Evolutionary conservation across 2,888 invertebrate genomes (phyloP), one percentile per base, ranked within the genome.

Genomic region (Tetanocera ferruginea): DNA sequence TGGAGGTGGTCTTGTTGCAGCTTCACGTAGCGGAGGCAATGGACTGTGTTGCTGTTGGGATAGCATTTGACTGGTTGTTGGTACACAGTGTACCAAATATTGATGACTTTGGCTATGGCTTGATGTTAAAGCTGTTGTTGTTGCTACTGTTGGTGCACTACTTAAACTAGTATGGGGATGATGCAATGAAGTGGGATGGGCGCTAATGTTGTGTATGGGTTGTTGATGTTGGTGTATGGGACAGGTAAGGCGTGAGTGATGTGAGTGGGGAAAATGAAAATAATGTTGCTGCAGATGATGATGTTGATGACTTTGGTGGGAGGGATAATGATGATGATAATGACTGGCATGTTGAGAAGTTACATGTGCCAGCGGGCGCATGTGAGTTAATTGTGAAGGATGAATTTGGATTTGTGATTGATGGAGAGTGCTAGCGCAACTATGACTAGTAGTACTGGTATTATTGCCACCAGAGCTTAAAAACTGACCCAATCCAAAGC

Each of bases 401-500:
- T 78, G 71, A 78, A 76, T 8, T 49, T n/a, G 69, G 19, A 51
- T 25, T 23, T n/a, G 19, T 69, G 43, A 19, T 64, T 64, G 64
- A 55, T 55, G n/a, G 23, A n/a, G 84, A 83, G 86, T 83, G 82
- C 85, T 83, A 82, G 84, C 80, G 80, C 83, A 83, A 85, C 83
- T 85, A 84, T 85, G 84, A 84, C 83, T 85, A 85, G 86, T 84
- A 84, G 86, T 83, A 84, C 83, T 86, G 81, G 84, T 84, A 84
- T 84, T 87, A 84, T 87, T 87, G 86, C 86, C 86, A 87, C 87
- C 88, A 87, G 88, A 93, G 84, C 87, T 87, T 92, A 93, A 91
- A 90, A 95, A 94, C 93, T 96, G 95, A 91, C 96, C 96, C 90
- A 97, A 92, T 84, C 97, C 96, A 90, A 98, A 96, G 85, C 96